Evolutionary conservation across 23 tunicate genomes (phyloP).

Genomic region (Trididemnum nubilum): DNA sequence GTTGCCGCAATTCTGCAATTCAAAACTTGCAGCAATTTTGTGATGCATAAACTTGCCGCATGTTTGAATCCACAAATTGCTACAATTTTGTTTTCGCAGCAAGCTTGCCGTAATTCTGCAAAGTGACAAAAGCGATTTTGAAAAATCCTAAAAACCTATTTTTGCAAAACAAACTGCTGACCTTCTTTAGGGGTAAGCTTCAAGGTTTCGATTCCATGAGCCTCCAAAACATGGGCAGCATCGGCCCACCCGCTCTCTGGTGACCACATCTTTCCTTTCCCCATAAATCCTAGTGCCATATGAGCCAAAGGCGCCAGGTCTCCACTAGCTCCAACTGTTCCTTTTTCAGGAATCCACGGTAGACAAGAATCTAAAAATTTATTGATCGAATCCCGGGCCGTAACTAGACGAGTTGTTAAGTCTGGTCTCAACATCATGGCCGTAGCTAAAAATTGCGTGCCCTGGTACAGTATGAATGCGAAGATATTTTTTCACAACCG

Average conservation of each 20-base stretch:
- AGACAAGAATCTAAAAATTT: constrained; percentile 74
- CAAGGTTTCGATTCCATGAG: constrained; percentile 52
- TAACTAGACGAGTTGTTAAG: neutral
- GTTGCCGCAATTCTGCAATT: too few relatives aligned
- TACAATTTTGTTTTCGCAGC: too few relatives aligned
- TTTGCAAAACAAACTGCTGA: neutral
- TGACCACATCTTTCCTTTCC: constrained; percentile 98
- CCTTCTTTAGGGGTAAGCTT: constrained; percentile 84
- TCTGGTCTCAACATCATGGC: too few relatives aligned
- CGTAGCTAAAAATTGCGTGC: too few relatives aligned
- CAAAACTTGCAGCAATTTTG: too few relatives aligned
- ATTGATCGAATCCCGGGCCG: neutral
- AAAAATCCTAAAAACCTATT: too few relatives aligned
- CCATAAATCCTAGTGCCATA: constrained; percentile 87
- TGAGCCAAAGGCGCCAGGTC: constrained; percentile 95
- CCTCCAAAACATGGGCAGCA: constrained; percentile 64
- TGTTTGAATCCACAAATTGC: too few relatives aligned
- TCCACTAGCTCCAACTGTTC: constrained; percentile 94
- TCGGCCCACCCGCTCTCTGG: constrained; percentile 86
- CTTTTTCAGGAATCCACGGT: constrained; percentile 94
- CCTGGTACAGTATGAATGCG: too few relatives aligned
- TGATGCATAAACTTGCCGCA: too few relatives aligned
- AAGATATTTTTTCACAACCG: too few relatives aligned
- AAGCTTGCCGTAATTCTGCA: too few relatives aligned
- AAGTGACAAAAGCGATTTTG: too few relatives aligned